These are phyloP conservation scores for Channa argus DNA, from an alignment of 2,113 vertebrate species.

Conservation along the genomic window DNA sequence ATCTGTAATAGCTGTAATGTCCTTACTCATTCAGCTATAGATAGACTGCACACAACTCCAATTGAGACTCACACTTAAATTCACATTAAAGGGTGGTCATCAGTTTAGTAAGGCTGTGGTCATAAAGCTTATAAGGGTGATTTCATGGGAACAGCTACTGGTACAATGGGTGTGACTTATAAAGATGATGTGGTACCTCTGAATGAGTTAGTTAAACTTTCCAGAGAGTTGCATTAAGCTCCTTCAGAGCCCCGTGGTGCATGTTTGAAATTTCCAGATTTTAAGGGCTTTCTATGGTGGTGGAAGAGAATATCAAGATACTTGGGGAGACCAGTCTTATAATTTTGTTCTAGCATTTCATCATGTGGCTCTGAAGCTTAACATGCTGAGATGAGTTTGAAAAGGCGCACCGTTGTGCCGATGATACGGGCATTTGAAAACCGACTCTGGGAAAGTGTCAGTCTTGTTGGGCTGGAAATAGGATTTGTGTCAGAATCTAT, in stretches of 20 bases:
- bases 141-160: slow-evolving; percentile 8
- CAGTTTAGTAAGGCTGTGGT: slow-evolving; percentile 15
- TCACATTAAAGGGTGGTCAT: slow-evolving; percentile 28
- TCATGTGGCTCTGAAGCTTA: slow-evolving; percentile 6
- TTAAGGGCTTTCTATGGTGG: slow-evolving; percentile 6
- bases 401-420: background rate
- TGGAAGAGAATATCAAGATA: slow-evolving; percentile 27
- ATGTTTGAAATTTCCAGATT: slow-evolving; percentile 26
- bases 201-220: slow-evolving; percentile 17
- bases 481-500: background rate
- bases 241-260: background rate
- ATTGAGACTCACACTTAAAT: slow-evolving; percentile 43
- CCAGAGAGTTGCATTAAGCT: slow-evolving; percentile 31
- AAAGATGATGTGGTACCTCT: slow-evolving; percentile 8
- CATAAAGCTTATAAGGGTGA: slow-evolving; percentile 10
- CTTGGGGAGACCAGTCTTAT: background rate
- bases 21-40: slow-evolving; percentile 54
- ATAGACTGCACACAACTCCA: slow-evolving; percentile 45
- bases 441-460: background rate
- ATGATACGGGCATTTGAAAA: background rate
- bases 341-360: slow-evolving; percentile 9
- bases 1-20: slow-evolving; percentile 54
- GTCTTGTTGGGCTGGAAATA: background rate
- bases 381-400: background rate
- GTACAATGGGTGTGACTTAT: slow-evolving; percentile 20